These are phyloP conservation scores for Hirtodrosophila cameraria DNA, from an alignment of 2,888 invertebrate genomes.

Conservation along the genomic window DNA sequence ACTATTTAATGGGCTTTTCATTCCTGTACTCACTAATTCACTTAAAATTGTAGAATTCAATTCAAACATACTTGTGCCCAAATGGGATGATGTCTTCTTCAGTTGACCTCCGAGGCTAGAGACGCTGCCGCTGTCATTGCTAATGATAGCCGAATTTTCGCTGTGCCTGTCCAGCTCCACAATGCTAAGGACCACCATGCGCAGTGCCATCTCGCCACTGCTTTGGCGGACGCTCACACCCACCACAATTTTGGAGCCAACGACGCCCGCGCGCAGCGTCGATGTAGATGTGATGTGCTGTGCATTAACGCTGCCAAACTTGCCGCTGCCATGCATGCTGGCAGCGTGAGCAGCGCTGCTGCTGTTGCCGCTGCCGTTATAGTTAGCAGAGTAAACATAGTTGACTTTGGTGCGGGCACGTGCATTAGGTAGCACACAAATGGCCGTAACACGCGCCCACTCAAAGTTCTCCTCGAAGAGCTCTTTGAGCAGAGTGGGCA, in stretches of 20 bases:
- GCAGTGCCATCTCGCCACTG: constrained; percentile 73
- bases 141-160: constrained; percentile 58
- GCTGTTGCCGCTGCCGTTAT: constrained; percentile 52
- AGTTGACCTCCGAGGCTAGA: constrained; percentile 60
- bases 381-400: constrained; percentile 70
- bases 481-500: constrained; percentile 80
- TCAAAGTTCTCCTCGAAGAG: constrained; percentile 80
- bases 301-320: constrained; percentile 54
- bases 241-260: constrained; percentile 81
- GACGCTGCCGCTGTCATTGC: constrained; percentile 63
- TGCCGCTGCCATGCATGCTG: constrained; percentile 43
- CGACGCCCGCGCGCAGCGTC: constrained; percentile 78
- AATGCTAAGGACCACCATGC: constrained; percentile 80
- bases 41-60: not conserved
- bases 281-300: constrained; percentile 79
- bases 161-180: constrained; percentile 72
- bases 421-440: constrained; percentile 89
- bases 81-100: constrained; percentile 62
- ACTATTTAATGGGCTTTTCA: no score
- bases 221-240: constrained; percentile 78
- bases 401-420: constrained; percentile 78
- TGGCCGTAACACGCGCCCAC: constrained; percentile 87
- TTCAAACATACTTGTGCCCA: constrained; percentile 54
- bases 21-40: no score
- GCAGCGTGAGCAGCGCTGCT: constrained; percentile 39